Base-by-base conservation (phyloP, 2,888 invertebrate species). In the Dryomyza anilis region DNA sequence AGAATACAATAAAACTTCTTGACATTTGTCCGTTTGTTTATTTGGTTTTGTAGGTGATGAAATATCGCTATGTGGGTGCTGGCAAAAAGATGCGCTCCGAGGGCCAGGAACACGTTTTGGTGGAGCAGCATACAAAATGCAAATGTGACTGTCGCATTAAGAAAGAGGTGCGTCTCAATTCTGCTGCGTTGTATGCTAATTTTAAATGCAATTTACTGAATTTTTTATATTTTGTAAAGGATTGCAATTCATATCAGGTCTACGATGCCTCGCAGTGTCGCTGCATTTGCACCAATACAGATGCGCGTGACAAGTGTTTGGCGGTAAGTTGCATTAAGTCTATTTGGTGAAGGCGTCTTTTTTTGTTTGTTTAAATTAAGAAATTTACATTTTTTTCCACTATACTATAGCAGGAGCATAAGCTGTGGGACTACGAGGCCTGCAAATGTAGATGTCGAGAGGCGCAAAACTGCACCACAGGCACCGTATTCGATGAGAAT, bases 401-500 rank as follows among this genome's bases (percentile, higher is more conserved):
- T n/a, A n/a, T n/a, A n/a, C n/a, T n/a, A 61, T 83, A 85, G 68
- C 80, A 85, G 56, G 83, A 81, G 25, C 77, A 80, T 14, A 89
- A 88, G 78, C 76, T 86, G 21, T 91, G 91, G 91, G 86, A 90
- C 74, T 81, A 86, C 7, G 78, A 85, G 6, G 78, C 80, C 0
- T 91, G 91, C 73, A 77, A 83, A 12, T 91, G 91, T 72, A 81
- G 84, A 57, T 91, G 91, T 72, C 83, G 86, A 39, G 84, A 85
- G 30, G 75, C 78, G 10, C 76, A 81, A 25, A 84, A 85, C 39
- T 91, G 91, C 79, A 86, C 87, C 25, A 87, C 88, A 2, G 89
- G 89, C 50, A 86, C 83, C 62, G 82, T 81, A 69, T 90, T 87
- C 76, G 87, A 90, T 76, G 84, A 85, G 60, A 75, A 74, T 67